These are phyloP conservation scores for Camponotus pennsylvanicus DNA, from an alignment of 1,140 invertebrate genomes.

Conservation along the genomic window DNA sequence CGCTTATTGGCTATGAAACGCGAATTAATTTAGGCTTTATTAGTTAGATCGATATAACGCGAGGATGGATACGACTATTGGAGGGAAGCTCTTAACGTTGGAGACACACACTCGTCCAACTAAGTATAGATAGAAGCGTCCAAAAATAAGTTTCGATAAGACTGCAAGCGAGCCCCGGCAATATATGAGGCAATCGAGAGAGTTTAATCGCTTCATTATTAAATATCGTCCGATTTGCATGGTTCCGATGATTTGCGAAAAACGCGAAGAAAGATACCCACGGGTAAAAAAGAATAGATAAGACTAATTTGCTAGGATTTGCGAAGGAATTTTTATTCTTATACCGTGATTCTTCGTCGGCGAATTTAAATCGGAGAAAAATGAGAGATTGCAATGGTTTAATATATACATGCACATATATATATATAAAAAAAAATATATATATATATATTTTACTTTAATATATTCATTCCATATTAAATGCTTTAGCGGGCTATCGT, in stretches of 20 bases:
- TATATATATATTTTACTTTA: conserved; percentile 79
- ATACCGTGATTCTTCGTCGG: conserved; percentile 42
- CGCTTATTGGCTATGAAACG: conserved; percentile 59
- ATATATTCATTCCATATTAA: conserved; percentile 85
- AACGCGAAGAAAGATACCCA: not conserved
- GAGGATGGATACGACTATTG: conserved; percentile 32
- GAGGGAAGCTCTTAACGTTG: conserved; percentile 80
- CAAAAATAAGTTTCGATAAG: conserved; percentile 81
- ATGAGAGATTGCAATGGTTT: conserved; percentile 70
- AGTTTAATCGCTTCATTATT: conserved; percentile 80
- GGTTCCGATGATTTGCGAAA: conserved; percentile 30
- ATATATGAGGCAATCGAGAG: conserved; percentile 75
- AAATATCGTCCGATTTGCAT: conserved; percentile 45
- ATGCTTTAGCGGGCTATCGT: conserved; percentile 84
- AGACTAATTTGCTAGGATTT: not conserved
- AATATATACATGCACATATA: conserved; percentile 72
- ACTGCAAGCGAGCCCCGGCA: conserved; percentile 82
- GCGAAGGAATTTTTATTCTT: conserved; percentile 41
- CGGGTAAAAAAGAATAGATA: not conserved
- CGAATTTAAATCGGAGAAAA: conserved; percentile 42
- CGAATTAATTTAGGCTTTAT: conserved; percentile 62
- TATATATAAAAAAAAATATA: conserved; percentile 69
- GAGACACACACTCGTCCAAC: conserved; percentile 84
- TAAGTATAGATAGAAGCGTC: conserved; percentile 82
- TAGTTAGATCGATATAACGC: conserved; percentile 61